A percentile compares a stretch with the other conserved stretches of the same genome.
phyloP scores from a whole-genome alignment of 2,797 vertebrate genomes.

The Leuciscus waleckii region DNA sequence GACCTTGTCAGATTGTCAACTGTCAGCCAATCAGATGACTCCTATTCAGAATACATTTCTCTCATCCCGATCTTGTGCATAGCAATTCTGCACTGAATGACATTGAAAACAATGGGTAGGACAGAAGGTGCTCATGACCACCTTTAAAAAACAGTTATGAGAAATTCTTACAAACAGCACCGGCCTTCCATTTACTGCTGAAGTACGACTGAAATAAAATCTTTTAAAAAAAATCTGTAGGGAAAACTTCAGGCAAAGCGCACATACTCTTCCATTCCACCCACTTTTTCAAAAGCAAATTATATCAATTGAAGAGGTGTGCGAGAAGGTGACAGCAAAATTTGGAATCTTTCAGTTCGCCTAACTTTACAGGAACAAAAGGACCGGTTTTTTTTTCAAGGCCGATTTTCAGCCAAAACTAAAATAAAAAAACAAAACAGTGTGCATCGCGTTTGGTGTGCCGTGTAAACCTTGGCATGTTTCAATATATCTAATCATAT shows the following conservation, averaged over 20 bases:
- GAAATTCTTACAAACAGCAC: not conserved
- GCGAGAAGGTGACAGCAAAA: slow-evolving; percentile 15
- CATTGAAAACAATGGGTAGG: slow-evolving; percentile 64
- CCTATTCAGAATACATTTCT: slow-evolving; percentile 74
- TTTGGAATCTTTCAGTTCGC: slow-evolving; percentile 13
- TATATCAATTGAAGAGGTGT: slow-evolving; percentile 28
- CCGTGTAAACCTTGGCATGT: slow-evolving; percentile 28
- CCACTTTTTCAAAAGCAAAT: slow-evolving; percentile 15
- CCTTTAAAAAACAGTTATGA: slow-evolving; percentile 10
- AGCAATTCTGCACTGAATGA: slow-evolving; percentile 71
- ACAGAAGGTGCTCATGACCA: slow-evolving; percentile 19
- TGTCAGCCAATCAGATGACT: slow-evolving; percentile 80
- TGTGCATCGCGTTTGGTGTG: not conserved
- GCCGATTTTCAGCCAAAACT: slow-evolving; percentile 22
- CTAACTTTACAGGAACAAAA: slow-evolving; percentile 28
- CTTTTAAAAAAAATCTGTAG: not conserved
- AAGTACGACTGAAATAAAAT: not conserved
- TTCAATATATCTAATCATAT: slow-evolving; percentile 32
- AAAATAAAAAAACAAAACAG: slow-evolving; percentile 35
- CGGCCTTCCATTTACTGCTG: not conserved
- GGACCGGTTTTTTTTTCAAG: not conserved
- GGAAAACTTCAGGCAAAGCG: not conserved
- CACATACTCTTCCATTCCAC: slow-evolving; percentile 10
- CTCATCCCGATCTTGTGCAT: slow-evolving; percentile 63
- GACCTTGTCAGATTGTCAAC: slow-evolving; percentile 97